phyloP scores from a whole-genome alignment of 2,888 invertebrate species.

The Tetropium fuscum region DNA sequence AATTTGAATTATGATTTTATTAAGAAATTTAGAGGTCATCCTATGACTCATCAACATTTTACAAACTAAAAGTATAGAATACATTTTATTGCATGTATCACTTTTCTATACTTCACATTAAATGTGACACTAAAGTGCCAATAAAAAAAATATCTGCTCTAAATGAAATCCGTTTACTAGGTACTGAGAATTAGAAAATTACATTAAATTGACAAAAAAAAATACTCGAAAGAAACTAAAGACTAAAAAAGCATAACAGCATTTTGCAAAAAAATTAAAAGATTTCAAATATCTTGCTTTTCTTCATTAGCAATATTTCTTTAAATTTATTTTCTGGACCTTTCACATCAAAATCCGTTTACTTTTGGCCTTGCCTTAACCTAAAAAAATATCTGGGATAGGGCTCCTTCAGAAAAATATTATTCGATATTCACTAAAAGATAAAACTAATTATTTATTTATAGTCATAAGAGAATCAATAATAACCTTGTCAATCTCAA shows the following conservation, averaged over 20 bases:
- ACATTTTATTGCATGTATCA: slow-evolving; percentile 60
- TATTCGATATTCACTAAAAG: neutral
- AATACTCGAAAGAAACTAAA: slow-evolving; percentile 24
- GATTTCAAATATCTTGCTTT: neutral
- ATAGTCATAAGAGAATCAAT: too few species aligned
- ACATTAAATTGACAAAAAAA: slow-evolving; percentile 22
- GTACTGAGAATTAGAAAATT: slow-evolving; percentile 9
- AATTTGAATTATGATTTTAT: too few species aligned
- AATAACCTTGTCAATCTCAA: slow-evolving; percentile 15
- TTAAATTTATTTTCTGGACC: neutral
- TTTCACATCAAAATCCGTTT: slow-evolving; percentile 6
- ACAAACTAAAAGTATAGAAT: slow-evolving; percentile 48
- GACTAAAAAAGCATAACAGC: slow-evolving; percentile 21
- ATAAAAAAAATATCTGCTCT: slow-evolving; percentile 18
- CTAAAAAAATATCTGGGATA: slow-evolving; percentile 20
- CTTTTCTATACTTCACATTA: slow-evolving; percentile 41
- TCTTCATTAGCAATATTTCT: neutral
- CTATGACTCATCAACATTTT: slow-evolving; percentile 57
- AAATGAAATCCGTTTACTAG: slow-evolving; percentile 1
- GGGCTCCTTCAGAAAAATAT: neutral
- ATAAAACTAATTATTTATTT: too few species aligned
- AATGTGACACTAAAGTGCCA: slow-evolving; percentile 31
- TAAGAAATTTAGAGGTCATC: slow-evolving; percentile 63
- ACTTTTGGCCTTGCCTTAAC: slow-evolving; percentile 11
- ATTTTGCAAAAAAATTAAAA: slow-evolving; percentile 11